Base-by-base conservation (phyloP, 2,113 vertebrate species). In the Rutilus rutilus region DNA sequence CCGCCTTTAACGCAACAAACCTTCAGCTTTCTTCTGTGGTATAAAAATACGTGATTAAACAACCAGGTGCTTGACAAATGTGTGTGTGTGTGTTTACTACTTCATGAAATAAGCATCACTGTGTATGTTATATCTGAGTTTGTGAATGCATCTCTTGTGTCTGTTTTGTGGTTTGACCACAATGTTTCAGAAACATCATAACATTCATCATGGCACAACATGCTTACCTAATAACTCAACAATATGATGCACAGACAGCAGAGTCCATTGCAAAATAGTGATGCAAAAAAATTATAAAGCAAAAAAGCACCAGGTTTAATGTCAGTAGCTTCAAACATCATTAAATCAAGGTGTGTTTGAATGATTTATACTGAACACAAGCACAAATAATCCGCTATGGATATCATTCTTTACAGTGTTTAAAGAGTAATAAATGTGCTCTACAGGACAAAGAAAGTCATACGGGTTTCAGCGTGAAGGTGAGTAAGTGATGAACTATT, bases 181-280 rank as follows among this genome's bases (percentile, higher is more conserved):
- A 69, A 7, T 36, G 27, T 65, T 30, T 33, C 33, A 36, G 62
- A 69, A 82, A 71, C 12, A 71, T 84, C 60, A 45, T 57, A 84
- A 84, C 54, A 76, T 47, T 84, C 39, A 62, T 12, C n/a, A 21
- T n/a, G 15, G 42, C 54, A 47, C 60, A 84, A 84, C 33, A 4
- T 21, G 54, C 23, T 75, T 60, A 64, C 45, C 42, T 45, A 25
- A 52, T 59, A 2, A 33, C 30, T 9, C 17, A 33, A 33, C 64
- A 19, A 19, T 33, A 33, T 67, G 27, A 67, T 33, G 27, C 64
- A 33, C 27, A 33, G 27, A 33, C 64, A 65, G 27, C 64, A 8
- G 27, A 65, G 14, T 33, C 42, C 42, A 9, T 42, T 33, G 62
- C 27, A 17, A 30, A 30, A 64, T 25, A 60, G 42, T 69, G 15